A percentile compares a stretch with the other conserved stretches of the same genome.
Conservation (phyloP, 2,888 invertebrate species). For the Eulithis testata region DNA sequence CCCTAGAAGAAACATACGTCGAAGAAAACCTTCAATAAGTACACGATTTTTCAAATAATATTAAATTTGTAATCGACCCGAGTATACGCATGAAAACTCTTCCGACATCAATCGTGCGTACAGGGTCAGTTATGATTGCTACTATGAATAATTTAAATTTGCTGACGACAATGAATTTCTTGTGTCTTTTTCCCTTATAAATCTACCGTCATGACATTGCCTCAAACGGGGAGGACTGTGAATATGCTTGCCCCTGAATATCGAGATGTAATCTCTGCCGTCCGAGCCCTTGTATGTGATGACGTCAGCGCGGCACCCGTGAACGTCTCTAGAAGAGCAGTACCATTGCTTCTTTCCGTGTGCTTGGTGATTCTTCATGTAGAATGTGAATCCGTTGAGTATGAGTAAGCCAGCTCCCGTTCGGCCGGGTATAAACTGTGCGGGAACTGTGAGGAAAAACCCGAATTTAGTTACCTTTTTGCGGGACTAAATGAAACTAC, state of each 20-base stretch:
- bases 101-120: conserved; percentile 4
- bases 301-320: conserved; percentile 77
- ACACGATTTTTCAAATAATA: conserved; percentile 65
- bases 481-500: conserved; percentile 42
- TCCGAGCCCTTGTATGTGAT: conserved; percentile 76
- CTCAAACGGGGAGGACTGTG: conserved; percentile 74
- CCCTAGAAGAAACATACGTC: conserved; percentile 72
- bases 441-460: conserved; percentile 69
- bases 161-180: conserved; percentile 54
- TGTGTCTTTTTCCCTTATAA: conserved; percentile 72
- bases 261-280: conserved; percentile 77
- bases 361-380: conserved; percentile 80
- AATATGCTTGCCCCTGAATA: conserved; percentile 76
- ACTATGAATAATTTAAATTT: conserved; percentile 17
- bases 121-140: conserved; percentile 42
- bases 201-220: conserved; percentile 77
- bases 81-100: background rate
- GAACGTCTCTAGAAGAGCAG: conserved; percentile 77
- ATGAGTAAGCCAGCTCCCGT: conserved; percentile 76
- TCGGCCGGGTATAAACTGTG: conserved; percentile 76
- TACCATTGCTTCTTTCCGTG: conserved; percentile 82
- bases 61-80: conserved; percentile 37
- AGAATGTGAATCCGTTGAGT: conserved; percentile 78
- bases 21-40: conserved; percentile 67
- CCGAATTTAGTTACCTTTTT: conserved; percentile 42